Percentiles rank a stretch among this genome's conserved stretches.
Evolutionary conservation across 2,888 invertebrate genomes (phyloP).

Genomic region (Ichneumoninae sp.): DNA sequence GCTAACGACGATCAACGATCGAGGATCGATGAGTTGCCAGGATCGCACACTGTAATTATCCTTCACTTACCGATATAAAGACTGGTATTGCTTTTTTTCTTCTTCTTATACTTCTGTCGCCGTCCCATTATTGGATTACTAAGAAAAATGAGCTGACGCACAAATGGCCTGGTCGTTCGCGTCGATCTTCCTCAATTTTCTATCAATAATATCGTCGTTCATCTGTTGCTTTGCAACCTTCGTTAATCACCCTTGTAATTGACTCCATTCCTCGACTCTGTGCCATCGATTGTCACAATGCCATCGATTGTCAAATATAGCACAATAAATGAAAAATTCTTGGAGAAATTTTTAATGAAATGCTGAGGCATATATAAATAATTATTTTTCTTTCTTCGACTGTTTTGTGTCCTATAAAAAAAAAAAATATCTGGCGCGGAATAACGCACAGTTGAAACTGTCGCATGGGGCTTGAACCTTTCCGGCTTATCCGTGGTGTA

Average conservation of each 20-base stretch:
- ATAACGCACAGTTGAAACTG: background rate
- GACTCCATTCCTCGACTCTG: background rate
- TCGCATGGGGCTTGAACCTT: background rate
- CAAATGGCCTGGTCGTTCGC: constrained; percentile 29
- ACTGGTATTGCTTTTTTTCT: constrained; percentile 34
- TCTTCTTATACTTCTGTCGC: constrained; percentile 24
- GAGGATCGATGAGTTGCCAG: constrained; percentile 64
- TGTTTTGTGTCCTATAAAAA: background rate
- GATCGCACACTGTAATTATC: constrained; percentile 63
- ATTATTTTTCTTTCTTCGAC: background rate
- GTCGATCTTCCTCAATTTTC: constrained; percentile 42
- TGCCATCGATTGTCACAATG: background rate
- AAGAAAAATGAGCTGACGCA: constrained; percentile 59
- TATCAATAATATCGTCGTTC: constrained; percentile 22
- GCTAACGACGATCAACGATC: constrained; percentile 66
- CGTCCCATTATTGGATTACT: constrained; percentile 58
- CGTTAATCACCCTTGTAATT: background rate
- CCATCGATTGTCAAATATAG: background rate
- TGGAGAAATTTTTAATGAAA: too few relatives aligned
- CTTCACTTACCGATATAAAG: constrained; percentile 58
- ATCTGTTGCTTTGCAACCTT: constrained; percentile 14
- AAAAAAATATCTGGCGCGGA: background rate
- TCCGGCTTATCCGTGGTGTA: background rate
- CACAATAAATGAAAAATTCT: background rate
- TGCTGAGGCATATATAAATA: background rate